These are phyloP conservation scores for Scaptomyza pallida DNA, from an alignment of 1,140 invertebrate species.

Conservation along the genomic window DNA sequence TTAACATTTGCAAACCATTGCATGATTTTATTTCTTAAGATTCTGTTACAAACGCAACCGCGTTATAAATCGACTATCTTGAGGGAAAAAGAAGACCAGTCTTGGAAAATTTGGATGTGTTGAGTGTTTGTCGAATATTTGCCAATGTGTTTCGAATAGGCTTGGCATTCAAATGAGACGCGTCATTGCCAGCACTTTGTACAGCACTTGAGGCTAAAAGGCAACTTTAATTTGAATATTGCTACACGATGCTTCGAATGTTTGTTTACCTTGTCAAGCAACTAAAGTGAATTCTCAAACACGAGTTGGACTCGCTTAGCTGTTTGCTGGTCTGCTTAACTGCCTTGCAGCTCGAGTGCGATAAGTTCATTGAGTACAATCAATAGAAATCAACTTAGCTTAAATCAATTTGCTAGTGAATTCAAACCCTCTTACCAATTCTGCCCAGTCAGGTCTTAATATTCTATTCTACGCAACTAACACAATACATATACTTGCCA, in stretches of 20 bases:
- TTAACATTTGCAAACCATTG: too few species aligned
- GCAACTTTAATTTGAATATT: conserved; percentile 47
- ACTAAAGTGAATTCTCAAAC: not conserved
- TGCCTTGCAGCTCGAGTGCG: not conserved
- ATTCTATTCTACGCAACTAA: conserved; percentile 17
- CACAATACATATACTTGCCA: conserved; percentile 4
- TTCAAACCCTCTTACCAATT: conserved; percentile 24
- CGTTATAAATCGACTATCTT: not conserved
- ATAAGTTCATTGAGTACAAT: conserved; percentile 55
- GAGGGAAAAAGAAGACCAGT: too few species aligned
- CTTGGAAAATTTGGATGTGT: not conserved
- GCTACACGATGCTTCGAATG: not conserved
- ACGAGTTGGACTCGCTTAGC: not conserved
- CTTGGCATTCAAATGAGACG: conserved; percentile 58
- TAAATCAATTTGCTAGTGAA: conserved; percentile 65
- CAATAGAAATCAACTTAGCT: conserved; percentile 73
- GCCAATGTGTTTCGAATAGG: not conserved
- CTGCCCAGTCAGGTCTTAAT: conserved; percentile 26
- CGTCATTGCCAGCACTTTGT: conserved; percentile 52
- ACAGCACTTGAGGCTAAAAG: conserved; percentile 25
- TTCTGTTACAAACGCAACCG: too few species aligned
- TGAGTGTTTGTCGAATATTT: not conserved
- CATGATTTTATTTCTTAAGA: not conserved
- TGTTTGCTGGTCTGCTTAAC: conserved; percentile 5
- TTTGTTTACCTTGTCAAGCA: conserved; percentile 7